Evolutionary conservation across 2,888 invertebrate genomes (phyloP), one percentile per base, ranked within the genome.

Genomic region (Dasysyrphus tricinctus): DNA sequence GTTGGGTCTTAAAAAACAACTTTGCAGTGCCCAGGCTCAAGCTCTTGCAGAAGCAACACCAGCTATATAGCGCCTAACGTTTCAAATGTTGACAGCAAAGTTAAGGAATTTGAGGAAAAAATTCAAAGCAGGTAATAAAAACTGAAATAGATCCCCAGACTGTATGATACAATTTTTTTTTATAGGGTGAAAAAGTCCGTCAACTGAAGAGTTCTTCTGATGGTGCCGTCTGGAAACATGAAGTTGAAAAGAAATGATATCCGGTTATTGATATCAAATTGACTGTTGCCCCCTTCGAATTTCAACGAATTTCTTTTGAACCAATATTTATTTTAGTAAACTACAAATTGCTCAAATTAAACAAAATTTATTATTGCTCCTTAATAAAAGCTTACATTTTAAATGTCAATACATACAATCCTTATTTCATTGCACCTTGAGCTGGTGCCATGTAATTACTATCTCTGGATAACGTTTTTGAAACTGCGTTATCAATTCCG

Each of bases 401-500:
- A 29, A 29, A 54, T 3, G 1, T 14, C 7, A 29, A 29, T 11
- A 29, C n/a, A 0, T 29, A 54, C n/a, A n/a, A 5, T 42, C n/a
- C 59, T 88, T 63, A 88, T 57, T 89, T 89, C 37, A 88, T 89
- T 8, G 81, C 74, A 29, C 85, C 78, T 51, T 87, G 86, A 37
- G 91, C 91, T 4, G 93, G 93, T 7, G 92, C 91, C 93, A 93
- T 93, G 84, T 93, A 93, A 78, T 93, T 93, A 11, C 98, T 98
- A 91, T n/a, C n/a, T 99, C 98, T 0, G 99, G 99, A 92, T 99
- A 99, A 49, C 97, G 94, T 91, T 97, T 96, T 90, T 96, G 96
- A 93, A 98, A 99, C 70, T 96, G 96, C 78, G 96, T 95, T 74
- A 98, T 97, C 11, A 99, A 93, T 80, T 97, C 97, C 0, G 98